These are phyloP conservation scores for Galagoides demidoff DNA, from an alignment of 2,797 vertebrate genomes.

Conservation along the genomic window DNA sequence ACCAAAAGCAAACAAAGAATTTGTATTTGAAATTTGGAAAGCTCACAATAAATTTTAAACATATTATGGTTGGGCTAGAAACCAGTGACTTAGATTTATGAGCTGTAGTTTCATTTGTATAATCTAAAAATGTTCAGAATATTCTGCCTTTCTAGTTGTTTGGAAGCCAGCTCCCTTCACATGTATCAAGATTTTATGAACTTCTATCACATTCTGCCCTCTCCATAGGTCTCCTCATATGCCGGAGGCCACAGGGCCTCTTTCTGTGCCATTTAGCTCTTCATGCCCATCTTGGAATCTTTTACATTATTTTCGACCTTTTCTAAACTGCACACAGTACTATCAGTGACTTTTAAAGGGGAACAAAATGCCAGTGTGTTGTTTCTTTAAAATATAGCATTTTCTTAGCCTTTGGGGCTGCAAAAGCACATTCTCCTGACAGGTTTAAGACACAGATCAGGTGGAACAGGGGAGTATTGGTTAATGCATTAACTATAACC, in stretches of 20 bases:
- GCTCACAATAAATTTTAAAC: not conserved
- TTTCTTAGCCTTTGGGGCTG: not conserved
- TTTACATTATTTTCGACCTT: not conserved
- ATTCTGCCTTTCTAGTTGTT: not conserved
- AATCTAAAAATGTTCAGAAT: not conserved
- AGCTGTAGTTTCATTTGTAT: not conserved
- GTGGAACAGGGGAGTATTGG: not conserved
- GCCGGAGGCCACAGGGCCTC: not conserved
- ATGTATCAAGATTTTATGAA: not conserved
- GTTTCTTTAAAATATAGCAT: not conserved
- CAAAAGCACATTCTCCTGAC: not conserved
- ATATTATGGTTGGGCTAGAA: not conserved
- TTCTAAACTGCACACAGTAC: not conserved
- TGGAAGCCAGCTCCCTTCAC: not conserved
- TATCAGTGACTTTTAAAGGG: not conserved
- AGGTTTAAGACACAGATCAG: not conserved
- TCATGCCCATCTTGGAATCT: not conserved
- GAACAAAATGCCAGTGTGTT: not conserved
- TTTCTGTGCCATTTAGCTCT: not conserved
- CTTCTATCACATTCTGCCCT: not conserved
- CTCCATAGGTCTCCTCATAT: not conserved
- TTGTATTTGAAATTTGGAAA: conserved; percentile 14
- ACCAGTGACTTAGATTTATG: not conserved
- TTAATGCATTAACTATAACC: not conserved
- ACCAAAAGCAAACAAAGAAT: not conserved